Base-by-base conservation (phyloP, 2,113 vertebrate genomes). In the Trochalopteron elliotii region DNA sequence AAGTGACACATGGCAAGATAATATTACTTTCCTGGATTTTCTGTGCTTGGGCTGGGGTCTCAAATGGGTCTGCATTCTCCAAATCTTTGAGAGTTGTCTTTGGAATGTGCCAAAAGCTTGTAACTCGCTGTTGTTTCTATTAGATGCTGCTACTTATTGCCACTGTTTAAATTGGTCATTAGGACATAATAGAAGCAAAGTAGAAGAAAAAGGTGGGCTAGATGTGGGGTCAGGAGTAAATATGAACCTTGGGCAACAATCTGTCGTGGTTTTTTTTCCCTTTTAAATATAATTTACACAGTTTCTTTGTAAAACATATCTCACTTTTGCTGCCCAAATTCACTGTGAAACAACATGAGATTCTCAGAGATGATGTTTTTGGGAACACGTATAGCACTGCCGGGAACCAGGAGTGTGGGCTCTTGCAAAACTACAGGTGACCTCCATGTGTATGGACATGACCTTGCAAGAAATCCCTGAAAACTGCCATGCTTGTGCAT, bases 1-100 rank as follows among this genome's bases (percentile, higher is more conserved):
- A 93, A 96, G 71, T 92, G 90, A 81, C 85, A 90, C 60, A 92
- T 67, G 47, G 90, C 20, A 82, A 89, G 83, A 94, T 90, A 83
- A 68, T 64, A 67, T 89, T 93, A 89, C 64, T 60, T 86, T 92
- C 83, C 72, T 89, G 84, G 56, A 68, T 67, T 81, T 92, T 88
- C 39, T 88, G 7, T 70, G 55, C 72, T 47, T 79, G 28, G 25
- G 12, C 25, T 91, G 28, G 40, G 44, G 56, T n/a, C 35, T 85
- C 37, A 81, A 52, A 77, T 0, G 4, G 12, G 12, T 74, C 40
- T 88, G 27, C 22, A 24, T 71, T 86, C 44, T 56, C 47, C 47
- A 83, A 47, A 37, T 5, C 30, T 78, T 68, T 70, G 74, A 77
- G 76, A 89, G 5, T 22, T 70, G 39, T 74, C 45, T 67, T 55